A percentile compares a stretch with the other conserved stretches of the same genome.
phyloP scores from a whole-genome alignment of 2,113 vertebrate species.

The Chloroceryle aenea region DNA sequence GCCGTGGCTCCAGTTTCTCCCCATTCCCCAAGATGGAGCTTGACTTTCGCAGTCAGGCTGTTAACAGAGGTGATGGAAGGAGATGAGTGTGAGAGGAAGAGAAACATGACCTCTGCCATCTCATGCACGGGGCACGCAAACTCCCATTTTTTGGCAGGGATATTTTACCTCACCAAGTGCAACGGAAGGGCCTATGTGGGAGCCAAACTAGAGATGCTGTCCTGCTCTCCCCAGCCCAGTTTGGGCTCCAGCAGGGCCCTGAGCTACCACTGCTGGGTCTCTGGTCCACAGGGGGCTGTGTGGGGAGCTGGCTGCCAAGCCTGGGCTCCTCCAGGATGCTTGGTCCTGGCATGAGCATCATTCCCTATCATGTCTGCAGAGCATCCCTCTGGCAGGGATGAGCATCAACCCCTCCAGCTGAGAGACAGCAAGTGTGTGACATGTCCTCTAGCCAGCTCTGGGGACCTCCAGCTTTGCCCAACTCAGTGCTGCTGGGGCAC shows the following conservation, averaged over 20 bases:
- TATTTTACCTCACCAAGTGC: background rate
- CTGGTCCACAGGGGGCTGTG: background rate
- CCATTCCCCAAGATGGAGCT: background rate
- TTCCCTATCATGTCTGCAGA: background rate
- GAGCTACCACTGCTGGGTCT: background rate
- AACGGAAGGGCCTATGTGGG: background rate
- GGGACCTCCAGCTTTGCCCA: background rate
- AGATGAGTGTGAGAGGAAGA: background rate
- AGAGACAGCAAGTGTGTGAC: background rate
- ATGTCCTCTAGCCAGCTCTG: background rate
- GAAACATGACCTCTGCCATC: background rate
- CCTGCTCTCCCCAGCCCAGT: background rate
- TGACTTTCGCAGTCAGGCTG: background rate
- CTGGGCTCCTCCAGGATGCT: background rate
- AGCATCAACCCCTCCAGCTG: background rate
- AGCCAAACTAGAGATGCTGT: background rate
- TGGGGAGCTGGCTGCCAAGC: background rate
- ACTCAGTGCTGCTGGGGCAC: background rate
- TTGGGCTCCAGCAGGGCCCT: background rate
- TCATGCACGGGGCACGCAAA: rapidly evolving
- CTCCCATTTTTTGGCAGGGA: background rate
- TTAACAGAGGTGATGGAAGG: background rate
- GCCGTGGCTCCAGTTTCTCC: background rate
- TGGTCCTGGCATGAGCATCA: background rate
- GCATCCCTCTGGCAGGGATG: background rate